phyloP scores from a whole-genome alignment of 2,797 vertebrate species.

The Antennarius maculatus region DNA sequence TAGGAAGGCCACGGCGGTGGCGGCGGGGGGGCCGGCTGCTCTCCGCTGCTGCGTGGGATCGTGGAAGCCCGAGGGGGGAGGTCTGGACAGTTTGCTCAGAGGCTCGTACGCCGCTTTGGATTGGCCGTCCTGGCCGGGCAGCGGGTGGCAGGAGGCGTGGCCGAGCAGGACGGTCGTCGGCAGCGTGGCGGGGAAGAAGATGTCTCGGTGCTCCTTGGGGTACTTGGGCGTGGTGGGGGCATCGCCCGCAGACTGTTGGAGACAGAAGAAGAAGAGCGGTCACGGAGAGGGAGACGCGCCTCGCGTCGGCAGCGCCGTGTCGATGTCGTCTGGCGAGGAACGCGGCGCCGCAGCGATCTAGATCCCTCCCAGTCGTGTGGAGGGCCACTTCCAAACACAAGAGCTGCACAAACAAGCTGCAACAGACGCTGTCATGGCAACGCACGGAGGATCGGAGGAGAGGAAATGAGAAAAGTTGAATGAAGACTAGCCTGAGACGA shows the following conservation, averaged over 20 bases:
- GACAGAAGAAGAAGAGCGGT: conserved; percentile 31
- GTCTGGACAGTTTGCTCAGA: conserved; percentile 81
- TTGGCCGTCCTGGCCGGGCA: conserved; percentile 74
- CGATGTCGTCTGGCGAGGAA: conserved; percentile 16
- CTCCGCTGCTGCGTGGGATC: conserved; percentile 72
- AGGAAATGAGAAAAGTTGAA: conserved; percentile 52
- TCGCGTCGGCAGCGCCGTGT: not conserved
- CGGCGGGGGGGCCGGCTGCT: conserved; percentile 59
- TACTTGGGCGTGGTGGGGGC: conserved; percentile 92
- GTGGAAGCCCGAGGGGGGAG: conserved; percentile 67
- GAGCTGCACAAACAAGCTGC: conserved; percentile 84
- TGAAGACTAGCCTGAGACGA: not conserved
- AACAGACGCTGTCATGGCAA: conserved; percentile 85
- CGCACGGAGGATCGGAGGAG: conserved; percentile 71
- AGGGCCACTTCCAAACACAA: conserved; percentile 79
- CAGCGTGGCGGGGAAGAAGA: conserved; percentile 87
- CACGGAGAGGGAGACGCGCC: conserved; percentile 29
- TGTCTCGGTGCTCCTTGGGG: conserved; percentile 89
- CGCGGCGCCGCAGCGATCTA: conserved; percentile 28
- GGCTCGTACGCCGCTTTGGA: conserved; percentile 72
- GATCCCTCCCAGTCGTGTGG: conserved; percentile 63
- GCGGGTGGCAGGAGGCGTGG: conserved; percentile 72
- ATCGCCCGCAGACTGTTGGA: conserved; percentile 84
- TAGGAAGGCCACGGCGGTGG: conserved; percentile 76
- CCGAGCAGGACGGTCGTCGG: conserved; percentile 73